Evolutionary conservation across 2,888 invertebrate genomes (phyloP), one percentile per base, ranked within the genome.

Genomic region (Cheilosia impressa): DNA sequence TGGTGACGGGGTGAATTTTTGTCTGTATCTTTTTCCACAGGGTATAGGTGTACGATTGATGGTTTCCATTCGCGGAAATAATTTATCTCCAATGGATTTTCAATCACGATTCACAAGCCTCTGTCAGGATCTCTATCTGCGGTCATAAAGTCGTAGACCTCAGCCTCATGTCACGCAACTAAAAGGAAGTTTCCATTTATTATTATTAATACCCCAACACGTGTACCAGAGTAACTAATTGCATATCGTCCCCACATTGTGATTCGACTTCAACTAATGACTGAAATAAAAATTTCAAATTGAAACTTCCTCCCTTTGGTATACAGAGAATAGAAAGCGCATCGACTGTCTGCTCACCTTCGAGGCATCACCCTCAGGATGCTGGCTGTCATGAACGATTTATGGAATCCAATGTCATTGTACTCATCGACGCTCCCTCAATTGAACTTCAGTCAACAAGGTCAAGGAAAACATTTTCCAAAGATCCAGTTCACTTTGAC

Each of bases 391-490:
- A 85, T 68, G 62, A 38, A 43, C 17, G 76, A 85, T 85, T 85
- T 85, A 85, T 85, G 57, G 57, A 81, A 76, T 81, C 66, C 76
- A 71, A 65, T 75, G 68, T 53, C 57, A 68, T 60, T 68, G 71
- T 47, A 63, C 65, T 45, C 41, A 19, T 38, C 47, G 69, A n/a
- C 43, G 45, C 43, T 68, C 85, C 85, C 81, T 81, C 77, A 81
- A 85, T 85, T 85, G 85, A 85, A 85, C 85, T 85, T 81, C 85
- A 85, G 81, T 85, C 85, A 85, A 85, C 85, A 85, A 85, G 85
- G 85, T 81, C 85, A 85, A 81, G 85, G 52, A 76, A 69, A 72
- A 81, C 62, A 80, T 80, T 53, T 66, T 62, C 47, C 31, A 45
- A 43, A 53, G 60, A 63, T 60, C 34, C 63, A 45, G 31, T 24